Base-by-base conservation (phyloP, 1,140 invertebrate species). In the Camponotus vicinus region DNA sequence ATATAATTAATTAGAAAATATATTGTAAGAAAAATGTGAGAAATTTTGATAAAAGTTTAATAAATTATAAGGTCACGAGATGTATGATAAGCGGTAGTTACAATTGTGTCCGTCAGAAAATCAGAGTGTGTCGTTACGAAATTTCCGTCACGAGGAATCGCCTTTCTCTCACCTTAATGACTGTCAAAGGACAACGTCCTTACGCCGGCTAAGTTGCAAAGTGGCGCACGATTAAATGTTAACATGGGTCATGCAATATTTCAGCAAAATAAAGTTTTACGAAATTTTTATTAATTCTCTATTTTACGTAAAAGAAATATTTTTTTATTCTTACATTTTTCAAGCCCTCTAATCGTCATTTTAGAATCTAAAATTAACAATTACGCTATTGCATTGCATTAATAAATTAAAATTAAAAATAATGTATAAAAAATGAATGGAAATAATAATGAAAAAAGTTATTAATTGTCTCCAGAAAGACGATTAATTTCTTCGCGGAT, bases 161-260 rank as follows among this genome's bases (percentile, higher is more conserved):
- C 86, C 79, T 87, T 84, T 87, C 80, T 87, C 80, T 87, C 34
- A 34, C 73, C 86, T 85, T 84, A 86, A 86, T 86, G 69, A 84
- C 40, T 49, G 6, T 13, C 45, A 86, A 86, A 86, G 85, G 85
- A 86, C 85, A 75, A 83, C 37, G 85, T 86, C 85, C 85, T 86
- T 86, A 84, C 63, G 18, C 21, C 37, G 59, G 42, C 32, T 27
- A 67, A 70, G 82, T 40, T 66, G 45, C 49, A 21, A 70, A 37
- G 18, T 21, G 18, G 70, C 49, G 64, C n/a, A n/a, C 40, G 63
- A 34, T 57, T 80, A 80, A 80, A 80, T 80, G 78, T 45, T 80
- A 80, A 70, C 66, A 11, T 13, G 0, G 37, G 21, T 34, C 45
- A 18, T 18, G 64, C 37, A 27, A 32, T 32, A 32, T 80, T 59